A percentile compares a stretch with the other conserved stretches of the same genome.
Evolutionary conservation across 2,888 invertebrate genomes (phyloP).

Genomic region (Troides oblongomaculatus): DNA sequence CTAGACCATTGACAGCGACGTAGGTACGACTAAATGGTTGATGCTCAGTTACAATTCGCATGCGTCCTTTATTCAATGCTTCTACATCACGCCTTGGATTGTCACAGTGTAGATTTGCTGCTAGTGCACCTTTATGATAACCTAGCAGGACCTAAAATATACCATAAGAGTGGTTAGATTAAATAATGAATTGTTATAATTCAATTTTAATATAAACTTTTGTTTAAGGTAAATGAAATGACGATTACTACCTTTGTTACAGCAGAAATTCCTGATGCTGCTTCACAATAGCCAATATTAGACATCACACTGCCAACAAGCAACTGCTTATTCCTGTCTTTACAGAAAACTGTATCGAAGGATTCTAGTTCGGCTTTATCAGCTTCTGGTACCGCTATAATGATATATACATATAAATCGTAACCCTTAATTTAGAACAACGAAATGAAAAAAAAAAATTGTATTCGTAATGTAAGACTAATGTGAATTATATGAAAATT

Average conservation of each 20-base stretch:
- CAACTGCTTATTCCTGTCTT: conserved; percentile 76
- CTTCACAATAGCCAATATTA: conserved; percentile 70
- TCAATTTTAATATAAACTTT: no score
- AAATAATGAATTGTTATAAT: no score
- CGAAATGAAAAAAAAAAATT: no score
- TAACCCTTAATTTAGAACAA: no score
- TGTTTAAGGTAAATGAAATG: no score
- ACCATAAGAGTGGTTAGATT: no score
- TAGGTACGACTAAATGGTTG: conserved; percentile 76
- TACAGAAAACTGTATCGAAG: conserved; percentile 79
- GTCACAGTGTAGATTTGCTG: conserved; percentile 86
- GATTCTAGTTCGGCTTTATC: conserved; percentile 85
- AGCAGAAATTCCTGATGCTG: conserved; percentile 74
- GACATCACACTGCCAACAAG: conserved; percentile 77
- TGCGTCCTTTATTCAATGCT: conserved; percentile 73
- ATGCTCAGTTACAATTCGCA: conserved; percentile 79
- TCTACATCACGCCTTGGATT: conserved; percentile 75
- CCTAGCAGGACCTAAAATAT: conserved; percentile 76
- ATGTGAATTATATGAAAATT: no score
- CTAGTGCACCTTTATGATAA: conserved; percentile 83
- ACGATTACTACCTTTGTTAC: conserved; percentile 73
- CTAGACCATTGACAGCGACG: conserved; percentile 56
- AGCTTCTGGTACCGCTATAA: conserved; percentile 69
- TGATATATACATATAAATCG: not conserved
- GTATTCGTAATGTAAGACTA: no score